These are phyloP conservation scores for Apodemus speciosus DNA, from an alignment of 2,113 vertebrate genomes.

Conservation along the genomic window DNA sequence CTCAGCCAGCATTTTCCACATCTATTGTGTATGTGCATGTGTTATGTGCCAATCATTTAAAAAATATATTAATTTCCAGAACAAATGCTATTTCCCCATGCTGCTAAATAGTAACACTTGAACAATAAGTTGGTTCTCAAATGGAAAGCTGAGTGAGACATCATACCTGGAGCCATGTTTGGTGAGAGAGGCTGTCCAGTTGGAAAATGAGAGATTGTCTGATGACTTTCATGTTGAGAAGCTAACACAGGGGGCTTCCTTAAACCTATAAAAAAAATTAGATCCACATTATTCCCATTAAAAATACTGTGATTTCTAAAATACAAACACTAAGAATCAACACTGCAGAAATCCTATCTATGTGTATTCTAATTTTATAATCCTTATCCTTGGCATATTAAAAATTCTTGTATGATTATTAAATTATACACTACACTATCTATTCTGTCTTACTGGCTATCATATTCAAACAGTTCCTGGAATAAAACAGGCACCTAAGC, in stretches of 20 bases:
- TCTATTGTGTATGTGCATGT: background rate
- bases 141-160: conserved; percentile 58
- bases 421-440: background rate
- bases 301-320: conserved; percentile 31
- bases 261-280: conserved; percentile 81
- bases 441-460: background rate
- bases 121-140: conserved; percentile 30
- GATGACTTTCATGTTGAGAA: conserved; percentile 78
- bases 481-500: background rate
- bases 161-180: conserved; percentile 84
- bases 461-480: background rate
- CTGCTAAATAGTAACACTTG: conserved; percentile 28
- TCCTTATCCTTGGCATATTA: conserved; percentile 12
- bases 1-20: background rate
- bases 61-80: conserved; percentile 42
- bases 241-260: conserved; percentile 84
- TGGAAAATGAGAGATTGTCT: conserved; percentile 69
- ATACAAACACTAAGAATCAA: background rate
- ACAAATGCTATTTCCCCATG: conserved; percentile 15
- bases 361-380: conserved; percentile 51
- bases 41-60: background rate
- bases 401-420: background rate
- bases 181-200: conserved; percentile 82
- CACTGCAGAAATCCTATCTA: conserved; percentile 9
- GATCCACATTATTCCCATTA: conserved; percentile 18